phyloP scores from a whole-genome alignment of 2,797 vertebrate species.

The Iguana delicatissima region DNA sequence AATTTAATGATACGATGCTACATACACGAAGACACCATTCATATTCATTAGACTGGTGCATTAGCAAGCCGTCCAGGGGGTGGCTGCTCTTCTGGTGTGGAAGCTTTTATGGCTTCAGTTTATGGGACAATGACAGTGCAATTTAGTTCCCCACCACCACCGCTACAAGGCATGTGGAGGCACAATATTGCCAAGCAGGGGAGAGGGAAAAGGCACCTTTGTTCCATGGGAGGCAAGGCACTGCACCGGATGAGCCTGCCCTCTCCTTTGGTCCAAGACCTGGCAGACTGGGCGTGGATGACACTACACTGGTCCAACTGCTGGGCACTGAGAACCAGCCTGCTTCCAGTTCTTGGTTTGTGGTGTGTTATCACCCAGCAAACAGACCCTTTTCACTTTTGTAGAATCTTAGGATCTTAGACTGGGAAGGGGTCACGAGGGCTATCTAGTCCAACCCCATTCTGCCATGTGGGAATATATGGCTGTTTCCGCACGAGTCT shows the following conservation, averaged over 20 bases:
- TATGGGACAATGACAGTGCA: constrained; percentile 65
- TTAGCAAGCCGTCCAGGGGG: constrained; percentile 78
- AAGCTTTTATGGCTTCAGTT: constrained; percentile 69
- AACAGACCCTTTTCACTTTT: neutral
- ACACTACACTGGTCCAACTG: neutral
- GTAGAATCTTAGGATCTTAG: no score
- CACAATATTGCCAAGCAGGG: neutral
- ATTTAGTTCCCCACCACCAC: no score
- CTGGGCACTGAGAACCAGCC: neutral
- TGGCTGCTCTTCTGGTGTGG: constrained; percentile 51
- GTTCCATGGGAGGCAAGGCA: neutral
- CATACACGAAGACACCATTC: constrained; percentile 83
- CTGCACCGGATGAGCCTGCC: no score
- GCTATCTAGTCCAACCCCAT: no score
- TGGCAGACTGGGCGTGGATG: neutral
- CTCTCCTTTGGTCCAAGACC: neutral
- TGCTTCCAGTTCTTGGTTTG: neutral
- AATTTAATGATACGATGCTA: constrained; percentile 81
- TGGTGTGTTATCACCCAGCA: neutral
- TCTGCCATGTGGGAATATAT: no score
- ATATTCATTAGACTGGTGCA: constrained; percentile 85
- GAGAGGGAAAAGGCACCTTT: constrained; percentile 53
- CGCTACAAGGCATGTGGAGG: neutral
- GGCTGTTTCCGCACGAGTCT: no score
- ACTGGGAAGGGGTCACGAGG: no score